Evolutionary conservation across 1,140 invertebrate genomes (phyloP).

Genomic region (Drosophila elegans): DNA sequence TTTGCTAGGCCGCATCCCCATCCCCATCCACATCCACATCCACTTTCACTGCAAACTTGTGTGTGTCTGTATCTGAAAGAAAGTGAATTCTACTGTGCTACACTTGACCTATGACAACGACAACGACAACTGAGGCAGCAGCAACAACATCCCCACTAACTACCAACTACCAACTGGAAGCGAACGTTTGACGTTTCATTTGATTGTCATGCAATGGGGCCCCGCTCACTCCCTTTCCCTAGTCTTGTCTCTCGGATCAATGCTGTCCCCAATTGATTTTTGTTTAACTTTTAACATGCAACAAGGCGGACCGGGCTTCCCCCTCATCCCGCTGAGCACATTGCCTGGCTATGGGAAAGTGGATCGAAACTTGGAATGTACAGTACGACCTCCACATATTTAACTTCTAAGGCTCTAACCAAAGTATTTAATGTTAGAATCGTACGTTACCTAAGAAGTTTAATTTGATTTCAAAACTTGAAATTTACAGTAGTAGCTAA

Average conservation of each 20-base stretch:
- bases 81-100: constrained; percentile 83
- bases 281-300: constrained; percentile 80
- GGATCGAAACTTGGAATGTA: constrained; percentile 20
- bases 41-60: constrained; percentile 78
- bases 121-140: constrained; percentile 31
- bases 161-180: constrained; percentile 25
- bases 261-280: constrained; percentile 81
- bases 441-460: background rate
- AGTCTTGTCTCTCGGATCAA: constrained; percentile 64
- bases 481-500: no score
- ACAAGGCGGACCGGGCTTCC: constrained; percentile 34
- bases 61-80: constrained; percentile 60
- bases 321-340: constrained; percentile 2
- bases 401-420: no score
- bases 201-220: constrained; percentile 74
- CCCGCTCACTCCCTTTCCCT: constrained; percentile 28
- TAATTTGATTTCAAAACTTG: background rate
- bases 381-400: background rate
- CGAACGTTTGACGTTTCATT: constrained; percentile 74
- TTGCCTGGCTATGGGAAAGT: constrained; percentile 23
- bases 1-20: constrained; percentile 24
- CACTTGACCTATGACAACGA: constrained; percentile 81
- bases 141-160: constrained; percentile 19
- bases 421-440: background rate
- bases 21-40: constrained; percentile 11